phyloP scores from a whole-genome alignment of 2,888 invertebrate genomes.

The Sussaba pulchella region DNA sequence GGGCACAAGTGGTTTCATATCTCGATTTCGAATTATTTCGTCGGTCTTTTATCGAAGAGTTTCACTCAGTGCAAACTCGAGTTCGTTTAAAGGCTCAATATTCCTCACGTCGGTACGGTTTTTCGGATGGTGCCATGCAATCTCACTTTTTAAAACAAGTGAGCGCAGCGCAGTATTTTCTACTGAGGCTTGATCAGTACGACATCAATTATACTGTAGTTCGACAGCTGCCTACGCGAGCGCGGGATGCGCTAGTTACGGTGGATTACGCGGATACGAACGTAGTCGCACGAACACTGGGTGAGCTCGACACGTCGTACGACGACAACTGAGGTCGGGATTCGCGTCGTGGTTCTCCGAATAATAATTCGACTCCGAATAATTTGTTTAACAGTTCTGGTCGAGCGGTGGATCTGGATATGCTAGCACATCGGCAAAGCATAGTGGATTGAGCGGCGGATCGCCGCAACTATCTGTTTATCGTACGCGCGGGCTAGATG shows the following conservation, averaged over 20 bases:
- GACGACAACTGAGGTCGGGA: background rate
- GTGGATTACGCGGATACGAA: background rate
- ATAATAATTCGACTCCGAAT: background rate
- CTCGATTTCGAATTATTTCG: constrained; percentile 28
- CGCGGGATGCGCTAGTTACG: too few species aligned
- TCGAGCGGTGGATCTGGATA: background rate
- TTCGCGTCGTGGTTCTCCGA: background rate
- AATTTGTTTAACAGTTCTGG: background rate
- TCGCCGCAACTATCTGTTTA: too few species aligned
- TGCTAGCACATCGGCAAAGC: too few species aligned
- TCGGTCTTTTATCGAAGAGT: constrained; percentile 15
- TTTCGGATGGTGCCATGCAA: constrained; percentile 31
- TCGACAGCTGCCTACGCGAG: too few species aligned
- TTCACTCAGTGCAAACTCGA: constrained; percentile 34
- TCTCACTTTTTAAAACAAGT: constrained; percentile 29
- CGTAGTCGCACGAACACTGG: too few species aligned
- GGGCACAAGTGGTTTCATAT: constrained; percentile 1
- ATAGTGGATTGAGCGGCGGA: too few species aligned
- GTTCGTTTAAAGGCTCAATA: constrained; percentile 39
- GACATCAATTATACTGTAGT: too few species aligned
- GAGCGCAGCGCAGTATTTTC: constrained; percentile 21
- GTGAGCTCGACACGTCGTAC: too few species aligned
- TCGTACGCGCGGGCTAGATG: background rate
- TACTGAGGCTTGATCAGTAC: background rate
- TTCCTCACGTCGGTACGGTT: constrained; percentile 28